phyloP scores from a whole-genome alignment of 2,888 invertebrate species.

The Amphimallon solstitiale region DNA sequence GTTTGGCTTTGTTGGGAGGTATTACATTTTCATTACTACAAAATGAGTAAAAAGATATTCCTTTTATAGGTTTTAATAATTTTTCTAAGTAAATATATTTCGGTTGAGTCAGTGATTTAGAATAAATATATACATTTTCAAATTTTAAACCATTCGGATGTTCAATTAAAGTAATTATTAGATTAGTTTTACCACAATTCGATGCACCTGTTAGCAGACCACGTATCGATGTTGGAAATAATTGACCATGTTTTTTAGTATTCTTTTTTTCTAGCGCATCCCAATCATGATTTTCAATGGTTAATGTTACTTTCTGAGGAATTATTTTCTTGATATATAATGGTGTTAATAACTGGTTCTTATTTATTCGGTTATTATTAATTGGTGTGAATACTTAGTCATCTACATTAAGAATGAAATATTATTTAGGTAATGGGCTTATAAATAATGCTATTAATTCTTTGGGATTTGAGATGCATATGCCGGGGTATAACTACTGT shows the following conservation, averaged over 20 bases:
- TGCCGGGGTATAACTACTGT: no score
- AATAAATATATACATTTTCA: slow-evolving; percentile 57
- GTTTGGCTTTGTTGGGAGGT: slow-evolving; percentile 43
- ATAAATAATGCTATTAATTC: no score
- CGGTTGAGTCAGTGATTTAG: slow-evolving; percentile 51
- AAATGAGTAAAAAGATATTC: slow-evolving; percentile 33
- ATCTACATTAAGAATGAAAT: background rate
- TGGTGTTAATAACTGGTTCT: background rate
- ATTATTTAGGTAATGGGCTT: background rate
- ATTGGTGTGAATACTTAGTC: background rate
- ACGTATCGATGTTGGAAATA: no score
- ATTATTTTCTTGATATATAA: slow-evolving; percentile 2
- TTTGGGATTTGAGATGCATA: no score
- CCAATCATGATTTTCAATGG: slow-evolving; percentile 15
- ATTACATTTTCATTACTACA: slow-evolving; percentile 34
- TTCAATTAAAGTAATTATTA: slow-evolving; percentile 53
- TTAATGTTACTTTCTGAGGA: background rate
- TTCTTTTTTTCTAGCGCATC: no score
- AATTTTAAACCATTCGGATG: slow-evolving; percentile 55
- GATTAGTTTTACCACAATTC: no score
- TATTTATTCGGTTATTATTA: background rate
- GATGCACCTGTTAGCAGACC: no score
- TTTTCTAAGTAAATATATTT: slow-evolving; percentile 49
- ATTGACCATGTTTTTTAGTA: no score
- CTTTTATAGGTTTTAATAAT: slow-evolving; percentile 16